Percentiles rank a stretch among this genome's conserved stretches.
Evolutionary conservation across 2,113 vertebrate genomes (phyloP).

Genomic region (Pseudopipra pipra): DNA sequence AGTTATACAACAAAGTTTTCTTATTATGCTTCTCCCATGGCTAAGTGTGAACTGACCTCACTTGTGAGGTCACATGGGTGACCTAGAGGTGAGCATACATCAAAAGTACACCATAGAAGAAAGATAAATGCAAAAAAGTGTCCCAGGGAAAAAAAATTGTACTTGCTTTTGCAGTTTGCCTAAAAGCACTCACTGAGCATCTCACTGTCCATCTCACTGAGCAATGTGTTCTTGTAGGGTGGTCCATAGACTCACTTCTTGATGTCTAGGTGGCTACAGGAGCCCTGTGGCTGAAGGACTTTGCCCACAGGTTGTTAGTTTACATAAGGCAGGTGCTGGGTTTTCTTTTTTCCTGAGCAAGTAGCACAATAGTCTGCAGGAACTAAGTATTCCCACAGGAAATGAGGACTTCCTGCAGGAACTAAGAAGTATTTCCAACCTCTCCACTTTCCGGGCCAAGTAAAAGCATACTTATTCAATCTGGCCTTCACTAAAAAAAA

Average conservation of each 20-base stretch:
- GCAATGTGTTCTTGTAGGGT: not conserved
- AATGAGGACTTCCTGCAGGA: conserved; percentile 50
- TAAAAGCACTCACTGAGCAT: not conserved
- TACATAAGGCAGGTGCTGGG: conserved; percentile 18
- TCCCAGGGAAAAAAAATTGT: not conserved
- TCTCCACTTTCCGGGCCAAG: conserved; percentile 37
- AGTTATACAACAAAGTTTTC: not conserved
- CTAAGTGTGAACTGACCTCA: not conserved
- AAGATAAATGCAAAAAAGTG: not conserved
- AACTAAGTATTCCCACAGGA: conserved; percentile 55
- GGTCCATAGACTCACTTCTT: not conserved
- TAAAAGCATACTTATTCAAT: conserved; percentile 22
- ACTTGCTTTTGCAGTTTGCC: not conserved
- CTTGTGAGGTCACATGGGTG: not conserved
- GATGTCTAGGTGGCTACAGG: not conserved
- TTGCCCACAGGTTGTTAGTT: not conserved
- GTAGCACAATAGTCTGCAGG: conserved; percentile 40
- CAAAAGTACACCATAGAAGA: not conserved
- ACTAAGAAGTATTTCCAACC: conserved; percentile 50
- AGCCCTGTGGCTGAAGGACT: not conserved
- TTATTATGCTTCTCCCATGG: not conserved
- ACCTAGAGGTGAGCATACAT: not conserved
- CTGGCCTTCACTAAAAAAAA: conserved; percentile 20
- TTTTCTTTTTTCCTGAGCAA: conserved; percentile 27
- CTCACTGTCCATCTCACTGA: not conserved